phyloP scores from a whole-genome alignment of 2,113 vertebrate genomes.

The Circaetus cinerascens region DNA sequence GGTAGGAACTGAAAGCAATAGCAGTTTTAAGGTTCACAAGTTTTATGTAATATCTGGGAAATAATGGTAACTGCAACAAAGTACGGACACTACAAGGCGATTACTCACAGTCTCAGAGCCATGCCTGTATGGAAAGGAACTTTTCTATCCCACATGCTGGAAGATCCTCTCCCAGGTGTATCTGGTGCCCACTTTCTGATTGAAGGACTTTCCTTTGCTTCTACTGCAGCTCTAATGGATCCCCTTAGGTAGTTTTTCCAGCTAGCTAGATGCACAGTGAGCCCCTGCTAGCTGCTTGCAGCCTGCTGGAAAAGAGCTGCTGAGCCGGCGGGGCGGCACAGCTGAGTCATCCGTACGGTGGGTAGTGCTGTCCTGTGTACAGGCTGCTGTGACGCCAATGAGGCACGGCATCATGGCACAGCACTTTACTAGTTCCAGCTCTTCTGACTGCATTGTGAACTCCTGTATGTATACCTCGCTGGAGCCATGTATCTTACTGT shows the following conservation, averaged over 20 bases:
- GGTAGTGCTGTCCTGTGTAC: neutral
- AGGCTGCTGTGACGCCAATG: no score
- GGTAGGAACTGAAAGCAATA: neutral
- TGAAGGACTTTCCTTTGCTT: neutral
- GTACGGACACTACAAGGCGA: accelerated
- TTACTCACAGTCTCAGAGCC: neutral
- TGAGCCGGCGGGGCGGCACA: neutral
- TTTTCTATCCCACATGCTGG: neutral
- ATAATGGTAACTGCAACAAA: neutral
- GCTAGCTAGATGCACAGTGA: neutral
- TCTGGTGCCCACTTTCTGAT: neutral
- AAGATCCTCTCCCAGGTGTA: neutral
- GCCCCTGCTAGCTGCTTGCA: neutral
- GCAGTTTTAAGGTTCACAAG: neutral
- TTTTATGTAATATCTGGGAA: neutral
- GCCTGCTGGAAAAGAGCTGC: neutral
- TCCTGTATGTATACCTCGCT: neutral
- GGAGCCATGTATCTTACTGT: accelerated
- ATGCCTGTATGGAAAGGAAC: neutral
- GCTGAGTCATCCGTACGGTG: neutral
- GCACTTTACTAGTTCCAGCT: neutral
- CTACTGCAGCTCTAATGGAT: neutral
- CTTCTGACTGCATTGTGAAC: neutral
- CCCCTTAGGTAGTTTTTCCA: neutral
- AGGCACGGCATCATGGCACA: neutral